Base-by-base conservation (phyloP, 1,140 invertebrate genomes). In the Heliconius hermathena region DNA sequence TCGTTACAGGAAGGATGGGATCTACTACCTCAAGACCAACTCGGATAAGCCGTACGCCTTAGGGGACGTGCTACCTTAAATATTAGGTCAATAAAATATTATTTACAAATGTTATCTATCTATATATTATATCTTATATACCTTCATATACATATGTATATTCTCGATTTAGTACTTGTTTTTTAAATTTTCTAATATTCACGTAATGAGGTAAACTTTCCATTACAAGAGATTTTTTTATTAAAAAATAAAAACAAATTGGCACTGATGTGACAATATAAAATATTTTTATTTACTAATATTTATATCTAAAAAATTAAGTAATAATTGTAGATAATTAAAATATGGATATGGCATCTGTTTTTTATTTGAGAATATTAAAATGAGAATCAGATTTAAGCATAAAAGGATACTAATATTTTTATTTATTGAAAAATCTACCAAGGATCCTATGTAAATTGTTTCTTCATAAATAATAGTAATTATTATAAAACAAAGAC, bases 11-110 rank as follows among this genome's bases (percentile, higher is more conserved):
- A 94, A 94, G 83, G 93, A 93, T 76, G 93, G 93, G 82, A 92
- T 94, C 87, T 94, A 93, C 88, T 94, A 94, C 85, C 89, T 94
- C 80, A 90, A 85, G 86, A 94, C 93, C 71, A 92, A 90, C 80
- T 88, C 87, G 16, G 89, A 93, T 81, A 88, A 87, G 76, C 92
- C 93, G 41, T 94, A 87, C 89, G 93, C 92, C 36, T 82, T 93
- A 71, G 90, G 90, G 74, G 88, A 90, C 75, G 83, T 85, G 66
- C 77, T 71, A 74, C 83, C 84, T 73, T 89, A 86, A 89, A 52
- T 22, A 20, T 76, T 41, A 71, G 57, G 38, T 77, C 71, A 73
- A 16, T 66, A 66, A 66, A 29, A 29, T 29, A 66, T 66, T 26
- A 66, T 16, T 13, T 66, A 66, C 26, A 26, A 11, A 66, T 29